phyloP scores from a whole-genome alignment of 1,140 invertebrate genomes.

The Aphidius ervi region DNA sequence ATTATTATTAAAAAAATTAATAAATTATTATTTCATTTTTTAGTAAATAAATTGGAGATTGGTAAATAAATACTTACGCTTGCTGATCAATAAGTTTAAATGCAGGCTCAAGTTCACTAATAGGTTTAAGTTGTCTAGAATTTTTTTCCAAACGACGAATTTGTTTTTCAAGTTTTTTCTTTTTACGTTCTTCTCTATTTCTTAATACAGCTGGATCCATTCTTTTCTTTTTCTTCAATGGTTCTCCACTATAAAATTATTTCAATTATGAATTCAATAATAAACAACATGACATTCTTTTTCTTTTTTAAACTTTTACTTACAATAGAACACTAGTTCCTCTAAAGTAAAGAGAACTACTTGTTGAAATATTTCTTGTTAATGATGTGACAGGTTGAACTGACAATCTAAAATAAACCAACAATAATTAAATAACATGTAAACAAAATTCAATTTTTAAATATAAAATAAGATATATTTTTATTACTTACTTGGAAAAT shows the following conservation, averaged over 20 bases:
- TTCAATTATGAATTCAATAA: conserved; percentile 1
- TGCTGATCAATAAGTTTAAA: conserved; percentile 61
- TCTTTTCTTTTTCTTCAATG: conserved; percentile 83
- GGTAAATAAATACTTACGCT: conserved; percentile 50
- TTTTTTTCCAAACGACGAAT: conserved; percentile 75
- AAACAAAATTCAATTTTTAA: no score
- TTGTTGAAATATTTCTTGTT: conserved; percentile 31
- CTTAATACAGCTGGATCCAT: conserved; percentile 75
- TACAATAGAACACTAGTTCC: conserved; percentile 33
- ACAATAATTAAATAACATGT: not conserved
- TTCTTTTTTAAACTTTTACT: conserved; percentile 20
- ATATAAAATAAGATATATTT: no score
- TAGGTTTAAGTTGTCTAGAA: conserved; percentile 73
- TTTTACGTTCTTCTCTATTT: conserved; percentile 73
- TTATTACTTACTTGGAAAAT: no score
- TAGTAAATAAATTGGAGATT: not conserved
- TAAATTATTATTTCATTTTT: not conserved
- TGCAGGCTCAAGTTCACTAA: conserved; percentile 75
- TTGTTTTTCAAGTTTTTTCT: conserved; percentile 76
- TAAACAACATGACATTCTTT: conserved; percentile 1
- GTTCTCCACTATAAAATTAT: conserved; percentile 63
- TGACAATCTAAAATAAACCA: conserved; percentile 24
- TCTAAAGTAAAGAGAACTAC: conserved; percentile 32
- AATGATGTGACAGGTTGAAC: conserved; percentile 5
- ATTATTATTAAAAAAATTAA: conserved; percentile 20